Evolutionary conservation across 2,797 vertebrate genomes (phyloP).

Genomic region (Philypnodon macrostomus): DNA sequence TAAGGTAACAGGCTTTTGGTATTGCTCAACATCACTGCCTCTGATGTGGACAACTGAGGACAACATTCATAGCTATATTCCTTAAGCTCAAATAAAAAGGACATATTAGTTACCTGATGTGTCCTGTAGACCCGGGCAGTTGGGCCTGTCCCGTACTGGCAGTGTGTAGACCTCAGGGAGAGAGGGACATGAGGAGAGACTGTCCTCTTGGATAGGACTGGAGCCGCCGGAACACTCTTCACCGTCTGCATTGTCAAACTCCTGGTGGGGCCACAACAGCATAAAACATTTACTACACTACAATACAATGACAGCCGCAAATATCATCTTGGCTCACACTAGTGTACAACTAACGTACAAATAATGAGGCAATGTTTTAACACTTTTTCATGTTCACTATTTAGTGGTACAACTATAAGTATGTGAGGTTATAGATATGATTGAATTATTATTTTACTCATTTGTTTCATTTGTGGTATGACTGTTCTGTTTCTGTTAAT

Average conservation of each 20-base stretch:
- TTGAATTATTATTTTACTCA: no score
- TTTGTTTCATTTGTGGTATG: no score
- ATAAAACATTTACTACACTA: not conserved
- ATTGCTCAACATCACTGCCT: constrained; percentile 3
- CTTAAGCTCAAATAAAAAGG: not conserved
- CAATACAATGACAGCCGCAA: no score
- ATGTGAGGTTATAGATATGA: no score
- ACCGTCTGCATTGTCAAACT: constrained; percentile 91
- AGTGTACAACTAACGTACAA: no score
- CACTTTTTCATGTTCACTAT: no score
- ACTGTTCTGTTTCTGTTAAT: no score
- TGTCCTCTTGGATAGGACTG: constrained; percentile 90
- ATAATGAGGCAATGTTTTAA: no score
- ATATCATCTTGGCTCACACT: no score
- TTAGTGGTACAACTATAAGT: no score
- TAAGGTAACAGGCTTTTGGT: constrained; percentile 29
- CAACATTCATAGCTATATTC: not conserved
- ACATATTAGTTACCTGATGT: constrained; percentile 74
- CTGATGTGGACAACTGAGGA: not conserved
- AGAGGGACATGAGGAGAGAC: constrained; percentile 89
- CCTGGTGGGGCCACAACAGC: constrained; percentile 54
- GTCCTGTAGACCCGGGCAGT: constrained; percentile 68
- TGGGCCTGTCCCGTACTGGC: constrained; percentile 79
- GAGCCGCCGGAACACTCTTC: constrained; percentile 90
- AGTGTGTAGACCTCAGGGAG: constrained; percentile 92